phyloP scores from a whole-genome alignment of 2,888 invertebrate species.

The Xestia xanthographa region DNA sequence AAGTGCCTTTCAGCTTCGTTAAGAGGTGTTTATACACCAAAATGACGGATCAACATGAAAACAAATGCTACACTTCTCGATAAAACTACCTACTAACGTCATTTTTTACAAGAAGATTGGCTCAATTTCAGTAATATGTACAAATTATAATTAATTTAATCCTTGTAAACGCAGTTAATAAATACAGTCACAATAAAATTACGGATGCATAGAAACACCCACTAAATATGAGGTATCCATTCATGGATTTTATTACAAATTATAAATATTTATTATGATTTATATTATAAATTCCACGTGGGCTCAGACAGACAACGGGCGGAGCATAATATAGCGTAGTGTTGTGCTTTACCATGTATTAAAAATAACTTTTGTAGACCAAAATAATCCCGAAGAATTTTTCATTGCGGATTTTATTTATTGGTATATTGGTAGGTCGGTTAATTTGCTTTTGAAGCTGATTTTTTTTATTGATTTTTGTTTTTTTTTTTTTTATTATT shows the following conservation, averaged over 20 bases:
- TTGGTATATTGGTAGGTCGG: constrained; percentile 8
- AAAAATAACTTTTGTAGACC: constrained; percentile 37
- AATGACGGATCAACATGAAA: neutral
- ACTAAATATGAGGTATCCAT: constrained; percentile 54
- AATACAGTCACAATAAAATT: constrained; percentile 40
- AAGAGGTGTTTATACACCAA: too few species aligned
- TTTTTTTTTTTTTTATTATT: too few species aligned
- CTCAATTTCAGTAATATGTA: too few species aligned
- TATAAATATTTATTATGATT: constrained; percentile 64
- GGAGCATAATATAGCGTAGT: constrained; percentile 49
- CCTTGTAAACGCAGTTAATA: constrained; percentile 2
- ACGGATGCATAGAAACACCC: constrained; percentile 61
- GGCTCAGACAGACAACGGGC: constrained; percentile 62
- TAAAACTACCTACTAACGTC: neutral
- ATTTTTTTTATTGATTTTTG: too few species aligned
- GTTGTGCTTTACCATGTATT: constrained; percentile 27
- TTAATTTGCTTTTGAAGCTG: constrained; percentile 51
- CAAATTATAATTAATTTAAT: too few species aligned
- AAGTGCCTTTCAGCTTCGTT: too few species aligned
- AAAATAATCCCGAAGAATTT: constrained; percentile 70
- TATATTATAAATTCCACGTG: constrained; percentile 64
- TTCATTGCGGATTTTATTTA: constrained; percentile 59
- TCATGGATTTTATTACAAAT: constrained; percentile 51
- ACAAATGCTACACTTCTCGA: too few species aligned
- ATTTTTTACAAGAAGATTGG: neutral